Evolutionary conservation across 2,888 invertebrate genomes (phyloP), one percentile per base, ranked within the genome.

Genomic region (Amiota communis): DNA sequence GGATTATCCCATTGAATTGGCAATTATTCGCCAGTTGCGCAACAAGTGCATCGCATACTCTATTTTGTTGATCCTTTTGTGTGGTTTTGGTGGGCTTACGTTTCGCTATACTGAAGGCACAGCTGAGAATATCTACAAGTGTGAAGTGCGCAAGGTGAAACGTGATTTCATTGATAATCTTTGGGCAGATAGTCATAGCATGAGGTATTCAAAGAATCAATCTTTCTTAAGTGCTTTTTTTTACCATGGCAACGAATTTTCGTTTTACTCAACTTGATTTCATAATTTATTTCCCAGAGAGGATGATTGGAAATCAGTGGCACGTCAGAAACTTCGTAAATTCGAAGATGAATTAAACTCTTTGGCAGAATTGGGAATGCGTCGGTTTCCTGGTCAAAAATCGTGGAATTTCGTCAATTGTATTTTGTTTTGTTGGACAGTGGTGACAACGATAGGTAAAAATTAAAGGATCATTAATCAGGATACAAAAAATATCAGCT

Each of bases 361-460:
- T 0, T 95, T 97, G 0, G 95, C 95, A 84, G 96, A 96, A 87
- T 94, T 95, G 23, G 97, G 96, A 0, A 92, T 97, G 75, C 95
- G 94, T 36, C 93, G 95, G 0, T 96, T 95, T 87, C 95, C 96
- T 77, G 96, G 96, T 2, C 94, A 95, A 86, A 93, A 93, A 86
- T 94, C 95, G 20, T 97, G 97, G 96, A 96, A 94, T 85, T 97
- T 97, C 88, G 92, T 96, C 88, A 97, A 97, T 88, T 94, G 95
- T 20, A 93, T 97, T 79, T 93, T 96, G 75, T 97, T 95, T 90
- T 95, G 95, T 88, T 91, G 97, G 90, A 96, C 96, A 79, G 93
- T 97, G 83, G 92, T 97, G 85, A 95, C 97, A 71, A 97, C 96
- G 65, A 96, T 97, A 90, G 97, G 97, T 96, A 93, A 93, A 93